Evolutionary conservation across 2,888 invertebrate species (phyloP).

Genomic region (Ernsta delagoae): DNA sequence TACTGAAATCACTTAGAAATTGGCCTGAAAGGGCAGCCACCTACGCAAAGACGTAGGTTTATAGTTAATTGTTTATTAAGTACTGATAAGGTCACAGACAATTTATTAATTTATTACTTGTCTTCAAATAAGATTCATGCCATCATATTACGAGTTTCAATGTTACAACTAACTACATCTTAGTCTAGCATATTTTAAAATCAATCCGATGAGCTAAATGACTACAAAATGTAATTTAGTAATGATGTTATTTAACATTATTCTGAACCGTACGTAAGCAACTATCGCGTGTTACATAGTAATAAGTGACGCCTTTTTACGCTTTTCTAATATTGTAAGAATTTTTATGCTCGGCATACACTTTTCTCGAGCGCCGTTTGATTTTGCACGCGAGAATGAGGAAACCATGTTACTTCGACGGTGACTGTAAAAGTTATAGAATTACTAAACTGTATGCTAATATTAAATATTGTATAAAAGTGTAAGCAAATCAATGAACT

Average conservation of each 20-base stretch:
- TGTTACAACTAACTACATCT: too few relatives aligned
- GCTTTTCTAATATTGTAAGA: constrained; percentile 43
- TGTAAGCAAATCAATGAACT: too few relatives aligned
- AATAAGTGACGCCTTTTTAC: constrained; percentile 40
- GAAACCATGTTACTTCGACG: constrained; percentile 15
- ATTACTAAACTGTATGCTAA: neutral
- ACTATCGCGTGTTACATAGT: constrained; percentile 38
- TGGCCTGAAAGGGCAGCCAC: neutral
- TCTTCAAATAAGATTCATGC: too few relatives aligned
- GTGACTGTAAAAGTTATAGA: constrained; percentile 5
- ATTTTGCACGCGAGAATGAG: constrained; percentile 31
- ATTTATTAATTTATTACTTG: too few relatives aligned
- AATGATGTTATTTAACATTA: too few relatives aligned
- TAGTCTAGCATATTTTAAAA: too few relatives aligned
- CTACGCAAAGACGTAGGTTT: neutral
- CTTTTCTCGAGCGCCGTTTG: constrained; percentile 31
- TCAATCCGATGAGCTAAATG: too few relatives aligned
- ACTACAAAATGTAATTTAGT: constrained; percentile 20
- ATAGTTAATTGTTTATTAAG: neutral
- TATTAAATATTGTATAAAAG: too few relatives aligned
- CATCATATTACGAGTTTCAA: too few relatives aligned
- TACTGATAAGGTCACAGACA: too few relatives aligned
- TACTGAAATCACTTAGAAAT: neutral
- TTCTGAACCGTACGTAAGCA: constrained; percentile 14
- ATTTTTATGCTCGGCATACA: constrained; percentile 40